phyloP scores from a whole-genome alignment of 2,797 vertebrate genomes.

The Acestrorhynchus altus region DNA sequence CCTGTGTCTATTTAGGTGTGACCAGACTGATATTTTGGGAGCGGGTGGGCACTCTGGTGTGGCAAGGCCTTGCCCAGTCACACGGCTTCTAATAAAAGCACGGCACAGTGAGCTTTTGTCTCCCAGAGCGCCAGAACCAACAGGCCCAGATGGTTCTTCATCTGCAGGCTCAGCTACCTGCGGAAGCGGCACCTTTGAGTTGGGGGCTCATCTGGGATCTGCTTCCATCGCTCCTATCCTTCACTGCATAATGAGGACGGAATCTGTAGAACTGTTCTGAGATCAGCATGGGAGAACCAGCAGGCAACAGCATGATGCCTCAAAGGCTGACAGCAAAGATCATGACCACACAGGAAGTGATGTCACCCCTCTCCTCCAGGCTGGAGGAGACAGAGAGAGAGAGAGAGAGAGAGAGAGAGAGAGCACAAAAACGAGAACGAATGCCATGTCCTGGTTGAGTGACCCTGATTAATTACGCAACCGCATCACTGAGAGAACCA shows the following conservation, averaged over 20 bases:
- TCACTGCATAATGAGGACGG: neutral
- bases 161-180: conserved; percentile 65
- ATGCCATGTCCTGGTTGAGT: neutral
- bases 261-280: neutral
- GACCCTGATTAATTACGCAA: conserved; percentile 2
- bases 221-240: conserved; percentile 1
- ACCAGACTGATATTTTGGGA: conserved; percentile 29
- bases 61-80: neutral
- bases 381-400: conserved; percentile 14
- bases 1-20: neutral
- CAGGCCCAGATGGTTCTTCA: conserved; percentile 80
- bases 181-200: conserved; percentile 14
- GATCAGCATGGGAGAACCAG: neutral
- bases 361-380: conserved; percentile 63
- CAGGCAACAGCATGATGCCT: conserved; percentile 57
- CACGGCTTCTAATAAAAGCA: conserved; percentile 48
- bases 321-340: conserved; percentile 60
- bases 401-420: conserved; percentile 9
- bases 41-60: conserved; percentile 11
- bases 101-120: conserved; percentile 50
- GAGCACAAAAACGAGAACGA: conserved; percentile 13
- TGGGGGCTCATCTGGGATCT: conserved; percentile 19
- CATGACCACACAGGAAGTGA: conserved; percentile 59
- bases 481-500: neutral
- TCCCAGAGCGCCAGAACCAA: conserved; percentile 64